A percentile compares a stretch with the other conserved stretches of the same genome.
Conservation (phyloP, 2,113 vertebrate genomes). For the Lasiurus borealis region DNA sequence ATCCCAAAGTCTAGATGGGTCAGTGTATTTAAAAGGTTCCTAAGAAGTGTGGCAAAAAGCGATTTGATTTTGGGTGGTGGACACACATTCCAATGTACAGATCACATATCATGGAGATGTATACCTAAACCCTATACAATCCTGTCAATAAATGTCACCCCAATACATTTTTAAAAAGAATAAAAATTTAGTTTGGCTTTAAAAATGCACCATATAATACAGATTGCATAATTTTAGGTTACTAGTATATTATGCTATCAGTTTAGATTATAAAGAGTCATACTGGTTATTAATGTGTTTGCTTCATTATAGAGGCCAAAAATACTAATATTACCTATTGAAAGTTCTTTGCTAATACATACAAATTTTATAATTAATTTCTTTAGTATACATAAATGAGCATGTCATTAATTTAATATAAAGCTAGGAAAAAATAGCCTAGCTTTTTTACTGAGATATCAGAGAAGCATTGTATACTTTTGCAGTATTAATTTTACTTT, state of each 20-base stretch:
- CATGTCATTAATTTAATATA: slow-evolving; percentile 53
- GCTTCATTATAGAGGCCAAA: background rate
- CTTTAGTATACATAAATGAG: slow-evolving; percentile 8
- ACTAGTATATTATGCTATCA: background rate
- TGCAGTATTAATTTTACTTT: slow-evolving; percentile 54
- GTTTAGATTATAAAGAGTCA: background rate
- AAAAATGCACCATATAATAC: background rate
- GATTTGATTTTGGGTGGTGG: background rate
- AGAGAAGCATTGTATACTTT: slow-evolving; percentile 3
- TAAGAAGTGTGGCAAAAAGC: background rate
- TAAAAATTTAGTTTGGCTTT: background rate
- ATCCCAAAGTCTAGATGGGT: background rate
- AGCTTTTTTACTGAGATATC: background rate
- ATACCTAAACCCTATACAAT: background rate
- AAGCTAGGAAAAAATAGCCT: too few species aligned
- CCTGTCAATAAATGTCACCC: background rate
- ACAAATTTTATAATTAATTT: slow-evolving; percentile 33
- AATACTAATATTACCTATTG: background rate
- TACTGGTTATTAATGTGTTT: background rate
- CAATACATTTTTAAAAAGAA: background rate
- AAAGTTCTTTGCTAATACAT: slow-evolving; percentile 31
- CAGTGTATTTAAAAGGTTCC: background rate
- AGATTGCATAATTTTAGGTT: background rate
- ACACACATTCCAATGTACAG: background rate
- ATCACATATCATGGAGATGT: background rate